Evolutionary conservation across 92 coral and sea anemone species (phyloP).

Genomic region (Parazoanthus swiftii): DNA sequence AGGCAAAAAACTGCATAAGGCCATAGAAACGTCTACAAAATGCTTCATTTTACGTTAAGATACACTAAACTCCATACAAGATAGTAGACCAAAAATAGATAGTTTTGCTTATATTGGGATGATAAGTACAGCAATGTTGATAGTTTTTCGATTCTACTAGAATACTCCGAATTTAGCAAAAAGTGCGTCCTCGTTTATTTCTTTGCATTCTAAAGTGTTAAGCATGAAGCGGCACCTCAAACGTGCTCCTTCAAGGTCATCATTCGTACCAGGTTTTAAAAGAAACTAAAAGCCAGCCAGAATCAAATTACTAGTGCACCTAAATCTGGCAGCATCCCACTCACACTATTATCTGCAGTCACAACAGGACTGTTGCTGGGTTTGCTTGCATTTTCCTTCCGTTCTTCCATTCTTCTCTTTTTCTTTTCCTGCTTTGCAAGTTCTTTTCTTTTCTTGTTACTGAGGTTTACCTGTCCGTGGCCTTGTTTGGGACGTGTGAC

Average conservation of each 20-base stretch:
- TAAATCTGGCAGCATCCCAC: conserved; percentile 52
- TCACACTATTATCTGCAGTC: conserved; percentile 10
- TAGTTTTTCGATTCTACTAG: too few relatives aligned
- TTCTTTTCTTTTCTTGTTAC: conserved; percentile 89
- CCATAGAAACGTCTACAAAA: too few relatives aligned
- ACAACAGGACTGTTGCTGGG: not conserved
- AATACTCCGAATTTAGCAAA: too few relatives aligned
- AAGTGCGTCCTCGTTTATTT: too few relatives aligned
- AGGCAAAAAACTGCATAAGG: too few relatives aligned
- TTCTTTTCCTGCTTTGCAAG: conserved; percentile 94
- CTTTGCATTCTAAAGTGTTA: too few relatives aligned
- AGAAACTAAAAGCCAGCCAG: not conserved
- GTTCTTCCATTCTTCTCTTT: conserved; percentile 78
- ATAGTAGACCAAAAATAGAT: too few relatives aligned
- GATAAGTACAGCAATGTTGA: too few relatives aligned
- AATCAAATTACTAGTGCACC: conserved; percentile 61
- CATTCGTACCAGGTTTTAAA: not conserved
- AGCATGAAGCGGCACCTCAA: not conserved
- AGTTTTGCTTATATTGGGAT: too few relatives aligned
- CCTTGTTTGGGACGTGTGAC: conserved; percentile 47
- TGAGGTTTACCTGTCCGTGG: conserved; percentile 47
- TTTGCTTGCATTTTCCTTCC: conserved; percentile 56
- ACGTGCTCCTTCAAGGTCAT: not conserved
- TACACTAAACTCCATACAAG: too few relatives aligned
- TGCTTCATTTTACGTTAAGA: too few relatives aligned